Percentiles rank a stretch among this genome's conserved stretches.
Evolutionary conservation across 2,113 vertebrate species (phyloP).

Genomic region (Chlorocebus sabaeus): DNA sequence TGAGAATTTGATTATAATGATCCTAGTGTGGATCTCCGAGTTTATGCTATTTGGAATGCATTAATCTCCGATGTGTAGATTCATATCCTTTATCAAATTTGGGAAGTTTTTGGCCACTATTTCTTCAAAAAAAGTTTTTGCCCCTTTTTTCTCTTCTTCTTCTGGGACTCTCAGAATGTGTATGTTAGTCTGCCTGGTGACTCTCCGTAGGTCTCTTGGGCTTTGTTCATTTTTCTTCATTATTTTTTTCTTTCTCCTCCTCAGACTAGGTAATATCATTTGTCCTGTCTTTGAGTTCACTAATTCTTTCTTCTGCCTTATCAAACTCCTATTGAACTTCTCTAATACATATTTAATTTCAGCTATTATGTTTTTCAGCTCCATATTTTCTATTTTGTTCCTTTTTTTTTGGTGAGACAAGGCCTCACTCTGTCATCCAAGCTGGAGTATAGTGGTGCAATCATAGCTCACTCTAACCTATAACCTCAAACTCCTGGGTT

Average conservation of each 20-base stretch:
- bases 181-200: not conserved
- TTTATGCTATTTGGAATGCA: not conserved
- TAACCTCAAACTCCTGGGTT: too few species aligned
- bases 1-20: not conserved
- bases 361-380: not conserved
- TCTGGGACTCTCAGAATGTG: not conserved
- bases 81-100: not conserved
- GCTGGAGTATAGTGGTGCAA: too few species aligned
- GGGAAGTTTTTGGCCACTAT: not conserved
- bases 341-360: not conserved
- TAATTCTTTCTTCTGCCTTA: not conserved
- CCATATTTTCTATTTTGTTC: not conserved
- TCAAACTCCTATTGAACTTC: not conserved
- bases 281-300: not conserved
- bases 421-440: too few species aligned
- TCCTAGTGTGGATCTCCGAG: not conserved
- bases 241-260: not conserved
- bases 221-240: not conserved
- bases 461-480: too few species aligned
- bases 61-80: not conserved
- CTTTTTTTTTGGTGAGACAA: not conserved
- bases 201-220: not conserved
- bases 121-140: not conserved
- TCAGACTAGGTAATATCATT: not conserved
- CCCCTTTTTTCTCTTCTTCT: not conserved